These are phyloP conservation scores for Drepana falcataria DNA, from an alignment of 2,888 invertebrate species.

Conservation along the genomic window DNA sequence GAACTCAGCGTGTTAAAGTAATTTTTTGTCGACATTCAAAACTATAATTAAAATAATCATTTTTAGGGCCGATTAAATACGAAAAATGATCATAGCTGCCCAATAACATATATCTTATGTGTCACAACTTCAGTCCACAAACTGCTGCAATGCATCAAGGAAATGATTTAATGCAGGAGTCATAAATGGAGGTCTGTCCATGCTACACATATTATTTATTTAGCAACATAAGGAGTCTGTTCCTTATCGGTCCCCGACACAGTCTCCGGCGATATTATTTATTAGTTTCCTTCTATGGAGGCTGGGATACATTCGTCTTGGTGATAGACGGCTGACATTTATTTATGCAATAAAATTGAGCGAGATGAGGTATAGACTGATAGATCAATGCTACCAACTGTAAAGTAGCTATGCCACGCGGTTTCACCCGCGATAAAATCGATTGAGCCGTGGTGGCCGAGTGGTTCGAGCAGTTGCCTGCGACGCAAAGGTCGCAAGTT, in stretches of 20 bases:
- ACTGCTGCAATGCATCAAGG: conserved; percentile 4
- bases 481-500: no score
- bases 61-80: no score
- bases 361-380: not conserved
- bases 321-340: not conserved
- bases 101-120: not conserved
- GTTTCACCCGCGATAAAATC: no score
- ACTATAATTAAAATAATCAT: no score
- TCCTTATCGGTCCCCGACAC: conserved; percentile 5
- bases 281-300: conserved; percentile 2
- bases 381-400: not conserved
- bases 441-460: no score
- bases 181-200: conserved; percentile 1
- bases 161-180: conserved; percentile 5
- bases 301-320: not conserved
- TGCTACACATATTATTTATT: not conserved
- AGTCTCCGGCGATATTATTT: conserved; percentile 10
- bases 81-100: no score
- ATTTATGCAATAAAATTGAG: conserved; percentile 1
- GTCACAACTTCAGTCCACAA: not conserved
- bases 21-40: no score
- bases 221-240: not conserved
- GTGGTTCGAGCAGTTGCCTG: no score
- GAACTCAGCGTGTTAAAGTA: no score
- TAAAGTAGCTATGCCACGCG: no score